Percentiles rank a stretch among this genome's conserved stretches.
Evolutionary conservation across 2,888 invertebrate genomes (phyloP).

Genomic region (Julus scanicus): DNA sequence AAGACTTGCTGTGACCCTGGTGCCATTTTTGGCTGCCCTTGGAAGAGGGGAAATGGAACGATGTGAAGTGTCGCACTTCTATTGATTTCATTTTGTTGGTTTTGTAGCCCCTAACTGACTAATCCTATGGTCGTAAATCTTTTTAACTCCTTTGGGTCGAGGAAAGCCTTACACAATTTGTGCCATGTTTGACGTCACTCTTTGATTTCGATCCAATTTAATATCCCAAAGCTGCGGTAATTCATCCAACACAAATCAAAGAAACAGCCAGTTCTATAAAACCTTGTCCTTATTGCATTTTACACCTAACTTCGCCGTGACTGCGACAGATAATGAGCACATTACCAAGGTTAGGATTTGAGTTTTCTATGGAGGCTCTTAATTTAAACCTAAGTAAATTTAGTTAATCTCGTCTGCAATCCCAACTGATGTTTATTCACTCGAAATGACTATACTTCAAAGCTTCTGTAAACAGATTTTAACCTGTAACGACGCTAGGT

Average conservation of each 20-base stretch:
- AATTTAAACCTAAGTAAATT: neutral
- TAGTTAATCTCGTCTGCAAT: neutral
- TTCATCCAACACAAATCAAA: neutral
- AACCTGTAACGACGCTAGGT: too few species aligned
- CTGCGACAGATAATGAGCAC: neutral
- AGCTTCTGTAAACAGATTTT: neutral
- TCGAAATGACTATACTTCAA: neutral
- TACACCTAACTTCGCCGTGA: neutral
- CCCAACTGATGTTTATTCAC: neutral
- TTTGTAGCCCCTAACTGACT: conserved; percentile 40
- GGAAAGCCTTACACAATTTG: neutral
- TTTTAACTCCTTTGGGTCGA: conserved; percentile 13
- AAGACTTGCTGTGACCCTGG: neutral
- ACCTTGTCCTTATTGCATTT: conserved; percentile 12
- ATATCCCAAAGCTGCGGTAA: conserved; percentile 34
- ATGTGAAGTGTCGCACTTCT: neutral
- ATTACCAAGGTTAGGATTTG: neutral
- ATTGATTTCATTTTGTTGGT: conserved; percentile 40
- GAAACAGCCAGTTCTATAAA: neutral
- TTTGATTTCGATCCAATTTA: conserved; percentile 41
- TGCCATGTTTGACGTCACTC: conserved; percentile 29
- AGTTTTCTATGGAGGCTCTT: neutral
- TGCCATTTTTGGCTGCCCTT: neutral
- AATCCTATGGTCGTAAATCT: conserved; percentile 11
- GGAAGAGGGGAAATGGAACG: neutral